Percentiles rank a stretch among this genome's conserved stretches.
These are phyloP conservation scores for Cettia cetti DNA, from an alignment of 2,113 vertebrate genomes.

Conservation along the genomic window DNA sequence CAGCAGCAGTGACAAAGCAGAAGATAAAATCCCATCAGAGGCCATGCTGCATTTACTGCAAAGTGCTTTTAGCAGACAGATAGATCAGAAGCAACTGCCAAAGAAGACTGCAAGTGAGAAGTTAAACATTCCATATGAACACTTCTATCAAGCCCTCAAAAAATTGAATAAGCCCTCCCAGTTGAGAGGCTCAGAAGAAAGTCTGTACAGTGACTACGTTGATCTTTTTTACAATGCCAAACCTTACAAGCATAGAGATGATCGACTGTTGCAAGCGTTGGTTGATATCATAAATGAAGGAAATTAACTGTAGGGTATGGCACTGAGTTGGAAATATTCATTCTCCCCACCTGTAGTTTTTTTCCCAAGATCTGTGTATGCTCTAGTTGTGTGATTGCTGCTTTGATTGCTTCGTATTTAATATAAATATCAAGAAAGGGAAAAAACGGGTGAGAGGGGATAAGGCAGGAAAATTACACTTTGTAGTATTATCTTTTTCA, in stretches of 20 bases:
- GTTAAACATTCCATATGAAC: constrained; percentile 77
- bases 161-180: constrained; percentile 82
- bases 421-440: constrained; percentile 13
- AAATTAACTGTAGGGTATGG: constrained; percentile 52
- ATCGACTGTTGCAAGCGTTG: constrained; percentile 89
- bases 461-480: constrained; percentile 1
- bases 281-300: constrained; percentile 84
- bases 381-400: constrained; percentile 56
- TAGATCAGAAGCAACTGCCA: constrained; percentile 55
- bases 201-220: constrained; percentile 86
- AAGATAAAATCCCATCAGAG: constrained; percentile 56
- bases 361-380: constrained; percentile 9
- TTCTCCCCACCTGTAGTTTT: constrained; percentile 30
- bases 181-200: constrained; percentile 76
- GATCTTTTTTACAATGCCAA: constrained; percentile 90
- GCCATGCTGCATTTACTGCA: constrained; percentile 86
- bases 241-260: constrained; percentile 91
- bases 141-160: constrained; percentile 86
- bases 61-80: constrained; percentile 85
- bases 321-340: constrained; percentile 65
- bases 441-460: not conserved
- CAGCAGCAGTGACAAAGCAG: not conserved
- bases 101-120: constrained; percentile 61
- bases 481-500: constrained; percentile 18
- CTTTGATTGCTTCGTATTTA: constrained; percentile 55